Percentiles rank a stretch among this genome's conserved stretches.
Conservation (phyloP, 2,888 invertebrate species). For the Melipona bicolor region DNA sequence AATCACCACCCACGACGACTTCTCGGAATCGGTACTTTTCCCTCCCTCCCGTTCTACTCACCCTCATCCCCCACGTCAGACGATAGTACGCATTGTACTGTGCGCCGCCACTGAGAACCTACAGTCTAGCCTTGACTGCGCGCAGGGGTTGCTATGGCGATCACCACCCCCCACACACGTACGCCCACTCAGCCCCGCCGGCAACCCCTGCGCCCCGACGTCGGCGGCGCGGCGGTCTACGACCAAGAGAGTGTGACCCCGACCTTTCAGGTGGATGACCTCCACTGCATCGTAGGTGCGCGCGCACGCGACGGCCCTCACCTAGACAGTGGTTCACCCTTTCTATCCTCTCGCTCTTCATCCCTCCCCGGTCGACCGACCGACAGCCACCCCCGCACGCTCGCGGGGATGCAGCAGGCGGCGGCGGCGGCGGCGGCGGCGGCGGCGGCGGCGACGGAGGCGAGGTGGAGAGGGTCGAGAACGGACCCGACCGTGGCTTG, state of each 20-base stretch:
- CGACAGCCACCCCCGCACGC: constrained; percentile 24
- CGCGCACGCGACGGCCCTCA: constrained; percentile 74
- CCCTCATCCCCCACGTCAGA: constrained; percentile 45
- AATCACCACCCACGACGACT: constrained; percentile 38
- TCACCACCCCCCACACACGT: constrained; percentile 66
- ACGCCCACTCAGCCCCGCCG: constrained; percentile 40
- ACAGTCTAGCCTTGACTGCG: constrained; percentile 82
- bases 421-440: constrained; percentile 29
- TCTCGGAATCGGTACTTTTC: constrained; percentile 65
- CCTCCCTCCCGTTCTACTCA: constrained; percentile 22
- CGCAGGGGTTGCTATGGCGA: constrained; percentile 81
- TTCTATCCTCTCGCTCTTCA: neutral
- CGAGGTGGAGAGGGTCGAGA: constrained; percentile 41
- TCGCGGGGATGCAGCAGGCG: constrained; percentile 38
- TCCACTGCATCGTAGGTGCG: constrained; percentile 82
- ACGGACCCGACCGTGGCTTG: constrained; percentile 44
- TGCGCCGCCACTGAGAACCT: constrained; percentile 71
- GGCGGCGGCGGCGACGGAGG: constrained; percentile 13
- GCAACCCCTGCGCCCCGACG: constrained; percentile 57
- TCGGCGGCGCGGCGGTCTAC: constrained; percentile 66
- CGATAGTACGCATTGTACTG: constrained; percentile 59
- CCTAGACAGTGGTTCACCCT: constrained; percentile 65
- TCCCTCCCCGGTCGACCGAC: neutral
- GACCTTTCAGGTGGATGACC: constrained; percentile 85
- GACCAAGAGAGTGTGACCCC: constrained; percentile 83